These are phyloP conservation scores for Busseola fusca DNA, from an alignment of 2,888 invertebrate species.

Conservation along the genomic window DNA sequence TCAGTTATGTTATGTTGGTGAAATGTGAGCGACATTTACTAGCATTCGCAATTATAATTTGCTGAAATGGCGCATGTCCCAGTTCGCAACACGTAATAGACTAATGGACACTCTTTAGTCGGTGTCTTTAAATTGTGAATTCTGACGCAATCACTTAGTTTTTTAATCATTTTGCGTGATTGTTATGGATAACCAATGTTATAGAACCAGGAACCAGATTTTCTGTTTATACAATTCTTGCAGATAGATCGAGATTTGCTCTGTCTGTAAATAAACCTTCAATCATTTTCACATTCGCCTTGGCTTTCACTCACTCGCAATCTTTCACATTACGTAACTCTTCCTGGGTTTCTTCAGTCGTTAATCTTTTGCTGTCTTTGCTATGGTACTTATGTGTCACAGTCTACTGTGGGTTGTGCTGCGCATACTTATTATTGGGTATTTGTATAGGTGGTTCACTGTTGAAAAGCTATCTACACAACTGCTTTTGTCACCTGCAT, in stretches of 20 bases:
- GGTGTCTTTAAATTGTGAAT: conserved; percentile 43
- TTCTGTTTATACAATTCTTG: conserved; percentile 10
- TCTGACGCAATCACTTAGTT: conserved; percentile 52
- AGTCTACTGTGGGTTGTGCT: conserved; percentile 37
- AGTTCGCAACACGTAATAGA: conserved; percentile 58
- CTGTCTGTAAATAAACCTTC: conserved; percentile 41
- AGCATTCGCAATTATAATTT: conserved; percentile 57
- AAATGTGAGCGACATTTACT: conserved; percentile 47
- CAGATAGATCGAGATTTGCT: conserved; percentile 16
- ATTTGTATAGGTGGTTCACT: conserved; percentile 56
- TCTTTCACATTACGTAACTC: conserved; percentile 55
- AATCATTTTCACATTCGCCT: conserved; percentile 53
- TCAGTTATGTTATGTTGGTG: conserved; percentile 31
- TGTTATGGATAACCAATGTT: conserved; percentile 32
- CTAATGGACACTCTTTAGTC: conserved; percentile 60
- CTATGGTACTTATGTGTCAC: conserved; percentile 44
- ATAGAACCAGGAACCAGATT: neutral
- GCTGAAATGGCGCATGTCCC: conserved; percentile 67
- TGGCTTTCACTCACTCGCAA: conserved; percentile 50
- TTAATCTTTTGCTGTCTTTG: conserved; percentile 54
- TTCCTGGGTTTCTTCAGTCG: conserved; percentile 55
- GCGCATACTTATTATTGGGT: conserved; percentile 51
- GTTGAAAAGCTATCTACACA: conserved; percentile 62
- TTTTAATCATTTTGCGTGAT: conserved; percentile 55
- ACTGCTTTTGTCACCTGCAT: conserved; percentile 73